Conservation (phyloP, 35 echinoderm and acorn worm genomes). For the Diadema setosum region DNA sequence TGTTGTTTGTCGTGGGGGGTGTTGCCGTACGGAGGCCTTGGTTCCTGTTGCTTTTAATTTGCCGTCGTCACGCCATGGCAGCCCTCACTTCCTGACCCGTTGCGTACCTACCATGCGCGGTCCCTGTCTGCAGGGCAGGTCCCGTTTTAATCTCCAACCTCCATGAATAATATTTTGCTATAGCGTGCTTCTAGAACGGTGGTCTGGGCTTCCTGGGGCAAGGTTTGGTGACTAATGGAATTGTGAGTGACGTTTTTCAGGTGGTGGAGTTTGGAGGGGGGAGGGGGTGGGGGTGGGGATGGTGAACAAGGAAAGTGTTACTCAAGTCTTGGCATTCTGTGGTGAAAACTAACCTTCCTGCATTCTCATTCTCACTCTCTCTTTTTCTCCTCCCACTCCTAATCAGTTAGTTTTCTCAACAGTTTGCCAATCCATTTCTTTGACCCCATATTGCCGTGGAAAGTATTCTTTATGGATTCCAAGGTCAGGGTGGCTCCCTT, state of each 20-base stretch:
- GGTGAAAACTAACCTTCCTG: neutral
- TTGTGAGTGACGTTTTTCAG: neutral
- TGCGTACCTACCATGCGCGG: neutral
- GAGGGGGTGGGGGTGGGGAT: neutral
- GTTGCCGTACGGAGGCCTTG: neutral
- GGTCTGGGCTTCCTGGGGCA: neutral
- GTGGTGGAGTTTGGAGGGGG: no score
- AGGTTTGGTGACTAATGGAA: neutral
- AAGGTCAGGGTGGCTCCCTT: neutral
- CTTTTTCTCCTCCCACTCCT: no score
- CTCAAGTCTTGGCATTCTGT: neutral
- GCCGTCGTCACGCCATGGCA: neutral
- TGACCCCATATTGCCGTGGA: neutral
- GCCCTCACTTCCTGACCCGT: neutral
- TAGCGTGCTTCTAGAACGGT: neutral
- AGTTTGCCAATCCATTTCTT: no score
- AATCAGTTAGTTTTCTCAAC: no score
- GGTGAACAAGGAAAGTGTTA: neutral
- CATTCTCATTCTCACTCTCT: no score
- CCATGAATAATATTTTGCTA: slow-evolving; percentile 11
- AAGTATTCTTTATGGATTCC: neutral
- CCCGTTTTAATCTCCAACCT: neutral
- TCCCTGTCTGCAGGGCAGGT: neutral
- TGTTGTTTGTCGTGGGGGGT: slow-evolving; percentile 10
- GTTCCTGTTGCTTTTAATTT: slow-evolving; percentile 14